These are phyloP conservation scores for Scarus forsteni DNA, from an alignment of 2,797 vertebrate genomes.

Conservation along the genomic window DNA sequence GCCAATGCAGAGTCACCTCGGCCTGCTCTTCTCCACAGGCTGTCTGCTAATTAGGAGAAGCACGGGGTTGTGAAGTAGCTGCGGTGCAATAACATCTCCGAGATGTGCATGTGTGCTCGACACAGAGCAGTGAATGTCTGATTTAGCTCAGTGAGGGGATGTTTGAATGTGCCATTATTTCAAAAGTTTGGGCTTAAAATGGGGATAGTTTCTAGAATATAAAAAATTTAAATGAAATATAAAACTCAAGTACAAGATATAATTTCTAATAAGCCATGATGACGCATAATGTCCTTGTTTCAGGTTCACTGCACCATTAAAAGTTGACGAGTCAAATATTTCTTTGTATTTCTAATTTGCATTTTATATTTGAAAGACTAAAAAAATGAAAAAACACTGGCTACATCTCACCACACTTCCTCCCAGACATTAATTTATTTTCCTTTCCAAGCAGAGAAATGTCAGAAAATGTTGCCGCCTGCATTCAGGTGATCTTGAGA, in stretches of 20 bases:
- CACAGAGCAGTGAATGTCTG: conserved; percentile 36
- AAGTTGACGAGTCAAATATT: neutral
- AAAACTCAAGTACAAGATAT: neutral
- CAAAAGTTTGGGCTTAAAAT: conserved; percentile 47
- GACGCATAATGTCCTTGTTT: neutral
- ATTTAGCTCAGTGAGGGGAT: conserved; percentile 30
- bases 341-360: neutral
- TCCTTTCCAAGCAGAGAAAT: conserved; percentile 11
- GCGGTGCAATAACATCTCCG: conserved; percentile 50
- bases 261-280: conserved; percentile 4
- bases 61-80: conserved; percentile 57
- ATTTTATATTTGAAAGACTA: neutral
- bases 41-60: conserved; percentile 68
- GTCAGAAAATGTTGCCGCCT: conserved; percentile 25
- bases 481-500: conserved; percentile 45
- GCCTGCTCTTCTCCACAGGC: conserved; percentile 59
- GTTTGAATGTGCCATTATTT: conserved; percentile 45
- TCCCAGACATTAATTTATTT: conserved; percentile 13
- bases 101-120: conserved; percentile 38
- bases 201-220: conserved; percentile 12
- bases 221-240: conserved; percentile 23
- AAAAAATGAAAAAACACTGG: neutral
- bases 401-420: conserved; percentile 3
- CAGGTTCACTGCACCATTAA: neutral
- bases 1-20: conserved; percentile 65